Base-by-base conservation (phyloP, 2,888 invertebrate genomes). In the Anticlea derivata region DNA sequence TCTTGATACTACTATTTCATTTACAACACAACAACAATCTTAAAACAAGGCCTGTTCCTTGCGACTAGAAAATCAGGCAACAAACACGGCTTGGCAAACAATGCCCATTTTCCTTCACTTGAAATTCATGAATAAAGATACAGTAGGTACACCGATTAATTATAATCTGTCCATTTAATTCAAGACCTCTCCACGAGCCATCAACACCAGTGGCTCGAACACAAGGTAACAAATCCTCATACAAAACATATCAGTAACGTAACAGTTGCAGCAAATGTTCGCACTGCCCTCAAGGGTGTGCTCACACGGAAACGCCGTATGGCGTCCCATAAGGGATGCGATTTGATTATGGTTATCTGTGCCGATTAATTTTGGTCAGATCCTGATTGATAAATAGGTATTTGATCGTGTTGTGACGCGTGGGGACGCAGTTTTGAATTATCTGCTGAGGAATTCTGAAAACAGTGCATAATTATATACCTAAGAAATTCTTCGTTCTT, bases 261-360 rank as follows among this genome's bases (percentile, higher is more conserved):
- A 61, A 62, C 63, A 65, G 65, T 63, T 65, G 65, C 50, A 58
- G 61, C 50, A 54, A 64, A 67, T 72, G 72, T 70, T 56, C 51
- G 33, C 55, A 45, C 63, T 62, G 65, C 75, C 76, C 79, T 71
- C 78, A 13, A 63, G 80, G 78, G 79, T 75, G 77, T 75, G 66
- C 73, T 78, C 72, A 69, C 54, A 53, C 58, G 69, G 68, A 68
- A 69, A 53, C 41, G 54, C 52, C 58, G 58, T 57, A 61, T 59
- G 59, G 57, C 50, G 54, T 53, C 51, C 52, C 50, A 37, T 33
- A 49, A 40, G 58, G 54, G 52, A 58, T 46, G 57, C 44, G 65
- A 75, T 78, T 75, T 70, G 66, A 78, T 80, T 77, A 77, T 70
- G 66, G 68, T 70, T 79, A 76, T 78, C 78, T 74, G 60, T 58